These are phyloP conservation scores for Siniperca obscura DNA, from an alignment of 2,797 vertebrate species.

Conservation along the genomic window DNA sequence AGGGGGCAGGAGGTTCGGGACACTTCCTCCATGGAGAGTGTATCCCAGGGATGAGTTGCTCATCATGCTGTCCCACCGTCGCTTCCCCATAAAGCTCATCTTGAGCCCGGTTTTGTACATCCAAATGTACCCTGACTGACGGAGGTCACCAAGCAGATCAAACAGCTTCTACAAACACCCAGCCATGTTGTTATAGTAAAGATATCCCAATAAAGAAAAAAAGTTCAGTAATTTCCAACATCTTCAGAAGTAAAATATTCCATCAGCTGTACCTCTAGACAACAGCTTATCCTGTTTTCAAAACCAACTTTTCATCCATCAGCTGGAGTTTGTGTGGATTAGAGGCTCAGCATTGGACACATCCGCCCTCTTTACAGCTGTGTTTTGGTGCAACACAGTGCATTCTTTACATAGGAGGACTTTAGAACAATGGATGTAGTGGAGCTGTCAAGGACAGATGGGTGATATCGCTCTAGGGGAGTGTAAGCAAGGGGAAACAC, in stretches of 20 bases:
- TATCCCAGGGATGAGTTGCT: slow-evolving; percentile 70
- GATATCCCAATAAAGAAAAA: slow-evolving; percentile 11
- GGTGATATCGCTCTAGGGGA: slow-evolving; percentile 64
- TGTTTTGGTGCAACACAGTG: slow-evolving; percentile 24
- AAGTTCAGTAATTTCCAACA: slow-evolving; percentile 19
- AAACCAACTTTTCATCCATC: slow-evolving; percentile 29
- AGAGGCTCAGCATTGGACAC: slow-evolving; percentile 2
- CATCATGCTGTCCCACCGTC: slow-evolving; percentile 52
- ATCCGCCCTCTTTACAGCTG: slow-evolving; percentile 29
- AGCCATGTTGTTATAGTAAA: slow-evolving; percentile 13
- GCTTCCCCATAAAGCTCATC: slow-evolving; percentile 77
- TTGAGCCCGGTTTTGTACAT: slow-evolving; percentile 1
- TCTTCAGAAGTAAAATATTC: slow-evolving; percentile 40
- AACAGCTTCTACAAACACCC: slow-evolving; percentile 13
- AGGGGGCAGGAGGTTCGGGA: slow-evolving; percentile 71
- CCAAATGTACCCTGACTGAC: background rate
- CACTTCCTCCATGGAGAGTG: slow-evolving; percentile 76
- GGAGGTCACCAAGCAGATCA: slow-evolving; percentile 1
- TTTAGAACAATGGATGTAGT: slow-evolving; percentile 48
- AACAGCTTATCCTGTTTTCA: slow-evolving; percentile 8
- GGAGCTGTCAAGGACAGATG: slow-evolving; percentile 56
- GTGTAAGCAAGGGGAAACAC: slow-evolving; percentile 62
- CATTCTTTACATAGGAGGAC: slow-evolving; percentile 23
- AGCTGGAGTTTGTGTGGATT: slow-evolving; percentile 20
- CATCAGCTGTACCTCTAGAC: slow-evolving; percentile 15